These are phyloP conservation scores for Drosophila sordidula DNA, from an alignment of 2,888 invertebrate species.

Conservation along the genomic window DNA sequence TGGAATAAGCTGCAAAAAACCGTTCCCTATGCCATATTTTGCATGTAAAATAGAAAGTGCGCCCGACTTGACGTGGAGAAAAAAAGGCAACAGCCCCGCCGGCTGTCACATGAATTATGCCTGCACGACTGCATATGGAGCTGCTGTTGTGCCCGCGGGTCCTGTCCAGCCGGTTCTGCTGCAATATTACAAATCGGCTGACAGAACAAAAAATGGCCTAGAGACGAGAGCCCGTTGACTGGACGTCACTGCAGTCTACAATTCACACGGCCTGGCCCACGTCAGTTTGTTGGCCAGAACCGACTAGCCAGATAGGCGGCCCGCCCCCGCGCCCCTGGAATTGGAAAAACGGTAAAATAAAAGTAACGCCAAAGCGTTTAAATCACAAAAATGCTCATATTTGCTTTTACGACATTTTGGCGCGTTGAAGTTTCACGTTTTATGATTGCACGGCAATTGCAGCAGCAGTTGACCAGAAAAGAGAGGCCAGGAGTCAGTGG, in stretches of 20 bases:
- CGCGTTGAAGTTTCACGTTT: conserved; percentile 53
- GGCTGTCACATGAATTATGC: conserved; percentile 75
- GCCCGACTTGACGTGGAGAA: conserved; percentile 25
- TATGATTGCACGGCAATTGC: conserved; percentile 54
- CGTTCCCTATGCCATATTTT: conserved; percentile 58
- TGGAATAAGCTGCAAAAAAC: conserved; percentile 14
- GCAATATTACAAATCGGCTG: conserved; percentile 57
- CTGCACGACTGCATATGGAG: conserved; percentile 55
- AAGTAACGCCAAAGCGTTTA: conserved; percentile 59
- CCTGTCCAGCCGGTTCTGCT: conserved; percentile 10
- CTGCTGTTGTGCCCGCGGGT: conserved; percentile 13
- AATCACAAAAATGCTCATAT: conserved; percentile 70
- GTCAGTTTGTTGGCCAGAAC: not conserved
- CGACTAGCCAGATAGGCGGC: not conserved
- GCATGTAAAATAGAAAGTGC: conserved; percentile 69
- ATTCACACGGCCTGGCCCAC: conserved; percentile 49
- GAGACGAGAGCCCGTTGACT: conserved; percentile 34
- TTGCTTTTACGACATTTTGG: conserved; percentile 71
- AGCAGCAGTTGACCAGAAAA: conserved; percentile 29
- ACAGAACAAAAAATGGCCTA: conserved; percentile 35
- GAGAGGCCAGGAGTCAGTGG: conserved; percentile 9
- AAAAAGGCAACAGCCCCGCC: conserved; percentile 20
- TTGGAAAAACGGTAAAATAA: not conserved
- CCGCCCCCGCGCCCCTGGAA: not conserved
- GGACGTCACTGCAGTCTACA: conserved; percentile 73